These are phyloP conservation scores for Ephestia elutella DNA, from an alignment of 1,140 invertebrate genomes.

Conservation along the genomic window DNA sequence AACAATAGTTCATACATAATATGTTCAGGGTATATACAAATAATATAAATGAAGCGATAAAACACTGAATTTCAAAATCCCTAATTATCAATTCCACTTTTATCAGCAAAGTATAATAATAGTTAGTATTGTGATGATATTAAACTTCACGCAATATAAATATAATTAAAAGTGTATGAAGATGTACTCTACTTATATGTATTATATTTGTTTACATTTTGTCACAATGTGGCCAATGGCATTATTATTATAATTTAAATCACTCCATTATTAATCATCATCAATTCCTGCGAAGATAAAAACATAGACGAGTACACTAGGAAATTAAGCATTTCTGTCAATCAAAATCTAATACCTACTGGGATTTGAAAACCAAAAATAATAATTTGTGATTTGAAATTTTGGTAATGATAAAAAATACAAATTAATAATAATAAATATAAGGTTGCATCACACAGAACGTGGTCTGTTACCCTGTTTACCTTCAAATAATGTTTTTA, in stretches of 20 bases:
- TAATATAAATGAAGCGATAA: neutral
- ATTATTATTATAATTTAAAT: slow-evolving; percentile 40
- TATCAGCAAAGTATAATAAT: neutral
- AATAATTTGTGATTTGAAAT: no score
- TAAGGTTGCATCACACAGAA: neutral
- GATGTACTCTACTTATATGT: no score
- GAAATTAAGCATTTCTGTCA: neutral
- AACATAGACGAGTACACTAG: slow-evolving; percentile 55
- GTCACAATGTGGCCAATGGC: slow-evolving; percentile 63
- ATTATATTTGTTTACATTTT: slow-evolving; percentile 43
- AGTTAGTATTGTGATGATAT: no score
- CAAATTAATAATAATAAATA: neutral
- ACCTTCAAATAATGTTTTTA: slow-evolving; percentile 29
- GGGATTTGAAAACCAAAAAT: no score
- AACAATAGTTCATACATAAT: neutral
- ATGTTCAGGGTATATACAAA: neutral
- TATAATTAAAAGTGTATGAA: no score
- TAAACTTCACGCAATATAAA: no score
- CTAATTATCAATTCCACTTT: neutral
- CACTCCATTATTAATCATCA: slow-evolving; percentile 39
- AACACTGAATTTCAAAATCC: neutral
- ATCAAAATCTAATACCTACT: no score
- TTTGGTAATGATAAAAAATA: neutral
- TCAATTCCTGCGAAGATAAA: slow-evolving; percentile 71
- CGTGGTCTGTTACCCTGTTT: slow-evolving; percentile 53